Percentiles rank a stretch among this genome's conserved stretches.
Conservation (phyloP, 1,140 invertebrate genomes). For the Apis cerana region DNA sequence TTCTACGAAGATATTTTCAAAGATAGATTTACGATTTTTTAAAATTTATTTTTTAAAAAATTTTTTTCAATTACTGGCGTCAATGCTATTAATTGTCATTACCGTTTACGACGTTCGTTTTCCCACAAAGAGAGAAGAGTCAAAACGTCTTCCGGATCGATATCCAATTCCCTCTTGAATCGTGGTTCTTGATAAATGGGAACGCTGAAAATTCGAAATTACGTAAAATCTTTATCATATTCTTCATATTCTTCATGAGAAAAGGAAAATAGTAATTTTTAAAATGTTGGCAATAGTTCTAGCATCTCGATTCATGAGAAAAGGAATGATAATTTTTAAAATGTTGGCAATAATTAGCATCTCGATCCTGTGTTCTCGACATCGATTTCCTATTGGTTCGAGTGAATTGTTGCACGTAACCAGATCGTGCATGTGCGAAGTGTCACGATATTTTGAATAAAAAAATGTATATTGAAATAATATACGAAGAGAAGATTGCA, state of each 20-base stretch:
- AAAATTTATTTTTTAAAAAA: no score
- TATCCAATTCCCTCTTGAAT: slow-evolving; percentile 75
- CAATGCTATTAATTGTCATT: background rate
- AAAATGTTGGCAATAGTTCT: background rate
- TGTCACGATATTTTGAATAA: background rate
- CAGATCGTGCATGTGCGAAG: background rate
- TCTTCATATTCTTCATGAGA: no score
- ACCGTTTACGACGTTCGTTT: slow-evolving; percentile 70
- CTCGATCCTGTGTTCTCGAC: background rate
- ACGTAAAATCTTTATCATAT: no score
- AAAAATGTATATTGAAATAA: background rate
- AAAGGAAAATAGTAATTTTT: background rate
- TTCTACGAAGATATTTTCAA: slow-evolving; percentile 53
- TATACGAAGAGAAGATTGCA: background rate
- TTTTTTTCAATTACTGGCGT: no score
- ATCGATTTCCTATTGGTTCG: background rate
- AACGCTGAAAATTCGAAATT: slow-evolving; percentile 51
- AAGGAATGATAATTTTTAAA: background rate
- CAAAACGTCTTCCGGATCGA: slow-evolving; percentile 76
- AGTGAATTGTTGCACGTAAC: background rate
- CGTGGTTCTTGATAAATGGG: slow-evolving; percentile 71
- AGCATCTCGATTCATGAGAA: background rate
- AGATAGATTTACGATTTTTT: no score
- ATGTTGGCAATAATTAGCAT: background rate
- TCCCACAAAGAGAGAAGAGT: slow-evolving; percentile 75